Percentiles rank a stretch among this genome's conserved stretches.
phyloP scores from a whole-genome alignment of 2,113 vertebrate species.

The Onychostruthus taczanowskii region DNA sequence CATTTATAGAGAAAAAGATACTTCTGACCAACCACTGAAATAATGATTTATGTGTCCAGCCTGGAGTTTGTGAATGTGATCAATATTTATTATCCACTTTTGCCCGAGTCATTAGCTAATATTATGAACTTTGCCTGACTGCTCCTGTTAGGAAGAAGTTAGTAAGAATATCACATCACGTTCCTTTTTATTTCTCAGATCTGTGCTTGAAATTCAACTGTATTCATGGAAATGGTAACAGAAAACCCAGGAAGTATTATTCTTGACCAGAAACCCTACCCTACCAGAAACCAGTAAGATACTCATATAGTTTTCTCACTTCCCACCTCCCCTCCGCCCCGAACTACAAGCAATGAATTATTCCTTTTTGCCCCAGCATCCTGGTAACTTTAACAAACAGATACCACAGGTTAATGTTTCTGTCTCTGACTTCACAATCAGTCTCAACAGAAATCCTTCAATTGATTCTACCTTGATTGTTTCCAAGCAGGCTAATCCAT shows the following conservation, averaged over 20 bases:
- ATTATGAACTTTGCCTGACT: neutral
- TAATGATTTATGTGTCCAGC: neutral
- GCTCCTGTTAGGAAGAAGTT: neutral
- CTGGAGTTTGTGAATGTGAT: neutral
- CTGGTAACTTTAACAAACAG: neutral
- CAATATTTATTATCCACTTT: slow-evolving; percentile 21
- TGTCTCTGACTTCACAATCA: neutral
- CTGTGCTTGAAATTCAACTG: neutral
- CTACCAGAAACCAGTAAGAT: neutral
- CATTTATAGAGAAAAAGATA: neutral
- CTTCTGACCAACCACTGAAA: neutral
- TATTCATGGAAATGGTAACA: neutral
- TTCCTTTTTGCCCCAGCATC: neutral
- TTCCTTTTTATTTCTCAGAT: neutral
- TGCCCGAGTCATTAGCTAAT: neutral
- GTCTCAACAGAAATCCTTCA: neutral
- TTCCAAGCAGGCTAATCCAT: neutral
- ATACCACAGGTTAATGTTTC: neutral
- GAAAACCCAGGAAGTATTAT: rapidly evolving
- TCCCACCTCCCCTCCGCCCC: too few relatives aligned
- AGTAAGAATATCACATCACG: neutral
- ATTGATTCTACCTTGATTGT: neutral
- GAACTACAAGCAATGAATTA: neutral
- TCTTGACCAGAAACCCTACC: neutral
- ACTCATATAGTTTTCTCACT: neutral